Conservation (phyloP, 2,888 invertebrate genomes). For the Drosophila imparisetae region DNA sequence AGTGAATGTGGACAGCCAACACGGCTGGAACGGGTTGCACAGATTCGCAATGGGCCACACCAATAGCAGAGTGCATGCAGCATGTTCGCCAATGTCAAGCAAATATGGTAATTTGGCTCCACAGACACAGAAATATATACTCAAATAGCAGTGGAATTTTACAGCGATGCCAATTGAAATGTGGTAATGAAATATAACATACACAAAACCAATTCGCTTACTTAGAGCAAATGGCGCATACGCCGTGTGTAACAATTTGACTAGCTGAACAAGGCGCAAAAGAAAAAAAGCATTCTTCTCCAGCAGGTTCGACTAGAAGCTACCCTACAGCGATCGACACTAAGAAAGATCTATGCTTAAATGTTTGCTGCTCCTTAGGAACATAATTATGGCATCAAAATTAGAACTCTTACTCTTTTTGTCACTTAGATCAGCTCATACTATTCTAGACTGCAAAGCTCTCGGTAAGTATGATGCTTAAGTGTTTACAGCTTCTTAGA, state of each 20-base stretch:
- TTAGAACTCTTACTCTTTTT: background rate
- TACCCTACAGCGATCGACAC: background rate
- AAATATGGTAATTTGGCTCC: conserved; percentile 34
- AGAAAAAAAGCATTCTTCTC: background rate
- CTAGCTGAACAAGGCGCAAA: conserved; percentile 19
- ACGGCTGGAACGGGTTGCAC: conserved; percentile 1
- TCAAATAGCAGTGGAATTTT: conserved; percentile 43
- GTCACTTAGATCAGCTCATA: background rate
- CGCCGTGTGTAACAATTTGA: conserved; percentile 57
- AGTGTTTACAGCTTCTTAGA: background rate
- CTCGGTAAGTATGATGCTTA: background rate
- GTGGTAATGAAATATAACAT: conserved; percentile 15
- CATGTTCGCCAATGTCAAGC: conserved; percentile 22
- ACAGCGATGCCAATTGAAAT: conserved; percentile 32
- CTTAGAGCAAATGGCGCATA: conserved; percentile 57
- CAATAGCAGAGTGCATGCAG: conserved; percentile 35
- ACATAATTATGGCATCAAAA: background rate
- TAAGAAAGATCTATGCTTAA: background rate
- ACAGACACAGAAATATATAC: background rate
- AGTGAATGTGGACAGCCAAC: conserved; percentile 23
- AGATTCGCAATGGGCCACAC: conserved; percentile 7
- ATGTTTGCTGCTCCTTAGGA: background rate
- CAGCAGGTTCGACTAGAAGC: background rate
- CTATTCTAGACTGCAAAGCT: background rate
- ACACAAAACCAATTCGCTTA: conserved; percentile 4